Evolutionary conservation across 2,888 invertebrate genomes (phyloP).

Genomic region (Cyclophora punctaria): DNA sequence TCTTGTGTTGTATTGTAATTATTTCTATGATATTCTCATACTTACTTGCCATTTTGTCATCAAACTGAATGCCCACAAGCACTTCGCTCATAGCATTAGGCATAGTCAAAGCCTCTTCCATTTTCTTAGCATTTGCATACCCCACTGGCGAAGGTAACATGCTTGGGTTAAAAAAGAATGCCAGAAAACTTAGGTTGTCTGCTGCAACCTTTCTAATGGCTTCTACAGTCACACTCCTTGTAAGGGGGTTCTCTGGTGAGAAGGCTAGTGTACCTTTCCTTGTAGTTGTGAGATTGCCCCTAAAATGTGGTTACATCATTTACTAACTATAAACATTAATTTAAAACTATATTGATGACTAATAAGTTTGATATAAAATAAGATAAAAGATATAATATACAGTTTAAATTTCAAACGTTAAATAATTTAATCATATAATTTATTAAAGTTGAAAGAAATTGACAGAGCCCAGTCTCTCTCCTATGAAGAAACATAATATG

Average conservation of each 20-base stretch:
- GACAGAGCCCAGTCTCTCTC: too few relatives aligned
- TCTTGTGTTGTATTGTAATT: too few relatives aligned
- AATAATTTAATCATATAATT: too few relatives aligned
- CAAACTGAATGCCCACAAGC: slow-evolving; percentile 64
- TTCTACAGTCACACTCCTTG: slow-evolving; percentile 50
- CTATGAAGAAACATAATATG: too few relatives aligned
- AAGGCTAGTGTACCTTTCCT: slow-evolving; percentile 61
- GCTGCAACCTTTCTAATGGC: slow-evolving; percentile 56
- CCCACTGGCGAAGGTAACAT: slow-evolving; percentile 60
- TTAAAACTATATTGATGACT: not conserved
- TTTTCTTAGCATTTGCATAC: slow-evolving; percentile 47
- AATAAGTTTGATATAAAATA: too few relatives aligned
- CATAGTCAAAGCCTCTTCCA: slow-evolving; percentile 52
- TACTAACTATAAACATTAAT: not conserved
- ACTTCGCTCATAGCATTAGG: slow-evolving; percentile 61
- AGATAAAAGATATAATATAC: too few relatives aligned
- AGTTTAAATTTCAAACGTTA: too few relatives aligned
- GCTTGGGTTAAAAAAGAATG: slow-evolving; percentile 49
- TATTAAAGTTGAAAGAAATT: too few relatives aligned
- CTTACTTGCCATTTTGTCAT: slow-evolving; percentile 63
- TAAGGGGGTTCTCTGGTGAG: slow-evolving; percentile 59
- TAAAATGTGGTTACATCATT: slow-evolving; percentile 18
- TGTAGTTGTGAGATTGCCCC: slow-evolving; percentile 53
- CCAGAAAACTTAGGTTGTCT: slow-evolving; percentile 55
- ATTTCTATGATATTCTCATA: slow-evolving; percentile 10